Evolutionary conservation across 2,797 vertebrate genomes (phyloP).

Genomic region (Poliocrania exsul): DNA sequence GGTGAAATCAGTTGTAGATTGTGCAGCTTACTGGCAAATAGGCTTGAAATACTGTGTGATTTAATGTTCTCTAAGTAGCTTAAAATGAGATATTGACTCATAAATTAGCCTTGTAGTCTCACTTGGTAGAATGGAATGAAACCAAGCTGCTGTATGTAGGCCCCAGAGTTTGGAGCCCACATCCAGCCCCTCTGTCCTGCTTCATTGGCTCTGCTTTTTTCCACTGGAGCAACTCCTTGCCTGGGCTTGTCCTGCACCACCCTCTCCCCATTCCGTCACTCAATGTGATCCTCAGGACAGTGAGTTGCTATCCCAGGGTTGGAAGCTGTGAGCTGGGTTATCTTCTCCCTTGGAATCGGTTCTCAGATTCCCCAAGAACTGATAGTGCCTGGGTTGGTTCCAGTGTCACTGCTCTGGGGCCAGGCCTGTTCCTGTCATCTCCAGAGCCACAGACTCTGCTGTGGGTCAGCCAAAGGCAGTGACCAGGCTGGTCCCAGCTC

Average conservation of each 20-base stretch:
- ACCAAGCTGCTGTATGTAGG: background rate
- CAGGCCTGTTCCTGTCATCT: background rate
- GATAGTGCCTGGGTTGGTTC: background rate
- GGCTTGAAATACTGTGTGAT: background rate
- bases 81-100: background rate
- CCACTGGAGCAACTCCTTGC: background rate
- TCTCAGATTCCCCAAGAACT: background rate
- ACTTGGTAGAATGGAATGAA: background rate
- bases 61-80: background rate
- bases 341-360: background rate
- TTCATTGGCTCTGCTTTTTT: background rate
- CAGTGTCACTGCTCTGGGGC: background rate
- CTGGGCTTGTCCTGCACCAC: background rate
- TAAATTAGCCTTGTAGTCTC: background rate
- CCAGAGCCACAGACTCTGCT: background rate
- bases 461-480: background rate
- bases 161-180: background rate
- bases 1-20: background rate
- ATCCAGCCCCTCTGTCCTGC: background rate
- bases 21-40: background rate
- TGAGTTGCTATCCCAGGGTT: background rate
- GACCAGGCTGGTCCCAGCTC: background rate
- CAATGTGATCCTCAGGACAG: background rate
- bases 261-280: background rate
- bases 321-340: background rate